Evolutionary conservation across 2,888 invertebrate genomes (phyloP).

Genomic region (Dryobota labecula): DNA sequence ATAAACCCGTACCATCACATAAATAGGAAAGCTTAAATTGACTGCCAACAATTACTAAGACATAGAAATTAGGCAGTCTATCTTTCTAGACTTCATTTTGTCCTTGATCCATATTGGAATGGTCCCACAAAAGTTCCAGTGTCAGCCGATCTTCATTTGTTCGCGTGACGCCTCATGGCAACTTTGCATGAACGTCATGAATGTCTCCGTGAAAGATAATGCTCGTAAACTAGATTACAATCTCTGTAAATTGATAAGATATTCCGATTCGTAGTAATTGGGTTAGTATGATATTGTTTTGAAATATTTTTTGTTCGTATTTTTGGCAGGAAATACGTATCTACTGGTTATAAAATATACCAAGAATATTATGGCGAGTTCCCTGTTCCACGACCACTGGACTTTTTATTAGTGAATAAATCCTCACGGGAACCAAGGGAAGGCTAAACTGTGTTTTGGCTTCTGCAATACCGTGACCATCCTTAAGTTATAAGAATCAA

Average conservation of each 20-base stretch:
- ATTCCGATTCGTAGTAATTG: slow-evolving; percentile 33
- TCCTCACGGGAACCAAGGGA: background rate
- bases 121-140: background rate
- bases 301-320: background rate
- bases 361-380: background rate
- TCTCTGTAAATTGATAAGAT: slow-evolving; percentile 35
- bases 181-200: slow-evolving; percentile 40
- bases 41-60: background rate
- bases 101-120: background rate
- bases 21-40: background rate
- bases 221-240: slow-evolving; percentile 45
- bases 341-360: no score
- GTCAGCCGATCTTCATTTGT: slow-evolving; percentile 19
- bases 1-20: background rate
- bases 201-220: slow-evolving; percentile 38
- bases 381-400: no score
- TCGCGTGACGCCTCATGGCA: slow-evolving; percentile 43
- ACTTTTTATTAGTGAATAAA: background rate
- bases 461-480: no score
- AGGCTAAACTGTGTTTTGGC: background rate
- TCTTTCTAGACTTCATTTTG: background rate
- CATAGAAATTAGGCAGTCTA: background rate
- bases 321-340: background rate
- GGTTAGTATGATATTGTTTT: background rate
- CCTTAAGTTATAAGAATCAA: background rate